phyloP scores from a whole-genome alignment of 2,113 vertebrate genomes.

The human region GRCh38 chr15:71149501-71150000 shows the following conservation, averaged over 20 bases:
- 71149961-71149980: background rate
- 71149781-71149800: background rate
- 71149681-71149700: conserved; percentile 32
- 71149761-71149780: background rate
- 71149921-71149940: conserved; percentile 40
- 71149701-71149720: background rate
- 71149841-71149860: background rate
- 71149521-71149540: too few relatives aligned
- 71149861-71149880: conserved; percentile 26
- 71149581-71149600: background rate
- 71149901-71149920: background rate
- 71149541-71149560: too few relatives aligned
- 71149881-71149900: conserved; percentile 11
- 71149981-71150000: background rate
- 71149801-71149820: background rate
- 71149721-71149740: conserved; percentile 39
- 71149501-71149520: too few relatives aligned
- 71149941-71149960: conserved; percentile 48
- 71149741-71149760: background rate
- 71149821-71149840: rapidly evolving
- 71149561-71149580: background rate
- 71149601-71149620: conserved; percentile 17
- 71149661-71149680: conserved; percentile 4
- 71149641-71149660: background rate
- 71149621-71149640: conserved; percentile 6